Evolutionary conservation across 2,113 vertebrate genomes (phyloP), one percentile per base, ranked within the genome.

Genomic region (Oreochromis niloticus): DNA sequence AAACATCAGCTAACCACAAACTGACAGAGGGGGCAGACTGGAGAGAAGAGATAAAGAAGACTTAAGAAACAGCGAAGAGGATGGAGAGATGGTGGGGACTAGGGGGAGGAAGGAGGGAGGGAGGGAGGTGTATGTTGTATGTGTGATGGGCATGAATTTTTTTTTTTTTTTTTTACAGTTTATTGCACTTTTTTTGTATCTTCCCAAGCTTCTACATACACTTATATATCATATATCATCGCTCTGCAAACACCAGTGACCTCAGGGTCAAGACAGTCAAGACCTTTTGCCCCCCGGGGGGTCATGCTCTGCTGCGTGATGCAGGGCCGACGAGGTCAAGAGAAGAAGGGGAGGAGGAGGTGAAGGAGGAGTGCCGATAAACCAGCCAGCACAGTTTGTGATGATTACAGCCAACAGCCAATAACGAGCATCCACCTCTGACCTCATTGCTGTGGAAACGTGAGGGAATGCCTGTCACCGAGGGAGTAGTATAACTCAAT

Each of bases 341-440:
- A 93, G 86, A 82, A 93, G 48, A 85, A 39, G 10, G 34, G 34
- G 61, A n/a, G 61, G 61, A 39, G 61, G 61, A 66, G 61, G 32
- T 0, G 80, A 57, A 85, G 80, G 84, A 79, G 83, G 88, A 83
- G 55, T 22, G 81, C 82, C 68, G 75, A 55, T 82, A 86, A 94
- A 94, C 94, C 92, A 93, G 91, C 81, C 90, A 87, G 89, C 91
- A 36, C 81, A 86, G 91, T 91, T 85, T 86, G 90, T 82, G 91
- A 94, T 96, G 95, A 96, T 95, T 96, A 94, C 94, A 96, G 92
- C 92, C 93, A 94, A 92, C 93, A 92, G 93, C 95, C 93, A 95
- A 95, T 95, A 95, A 96, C 83, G 89, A 93, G 95, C 81, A 9
- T 5, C 83, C 88, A 96, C 95, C 95, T 93, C 88, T 95, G 95